These are phyloP conservation scores for Drosophila buzzatii DNA, from an alignment of 2,888 invertebrate species.

Conservation along the genomic window DNA sequence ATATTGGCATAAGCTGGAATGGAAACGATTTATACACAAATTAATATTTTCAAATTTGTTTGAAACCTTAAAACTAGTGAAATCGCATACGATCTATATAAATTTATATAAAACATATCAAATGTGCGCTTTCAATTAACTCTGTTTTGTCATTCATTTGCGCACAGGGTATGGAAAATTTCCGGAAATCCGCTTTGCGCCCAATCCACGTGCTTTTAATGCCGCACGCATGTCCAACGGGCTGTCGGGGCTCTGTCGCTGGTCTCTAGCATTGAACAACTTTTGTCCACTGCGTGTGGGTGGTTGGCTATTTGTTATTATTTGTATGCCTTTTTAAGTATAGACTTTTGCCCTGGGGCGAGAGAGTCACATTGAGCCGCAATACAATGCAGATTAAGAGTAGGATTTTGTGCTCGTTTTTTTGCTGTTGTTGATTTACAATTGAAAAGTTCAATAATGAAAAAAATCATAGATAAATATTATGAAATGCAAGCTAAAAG, in stretches of 20 bases:
- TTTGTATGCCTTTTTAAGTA: conserved; percentile 67
- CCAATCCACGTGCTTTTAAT: conserved; percentile 67
- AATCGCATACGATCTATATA: no score
- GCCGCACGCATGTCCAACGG: conserved; percentile 53
- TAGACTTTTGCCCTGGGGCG: conserved; percentile 41
- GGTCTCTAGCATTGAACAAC: conserved; percentile 25
- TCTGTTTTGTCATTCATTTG: background rate
- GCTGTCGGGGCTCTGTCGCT: conserved; percentile 19
- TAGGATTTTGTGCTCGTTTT: conserved; percentile 38
- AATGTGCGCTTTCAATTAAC: background rate
- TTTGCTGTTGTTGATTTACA: conserved; percentile 36
- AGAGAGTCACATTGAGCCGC: conserved; percentile 54
- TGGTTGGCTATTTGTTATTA: conserved; percentile 55
- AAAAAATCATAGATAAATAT: conserved; percentile 56
- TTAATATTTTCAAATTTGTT: no score
- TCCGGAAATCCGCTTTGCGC: conserved; percentile 78
- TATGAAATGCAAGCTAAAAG: conserved; percentile 40
- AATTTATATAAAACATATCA: no score
- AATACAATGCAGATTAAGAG: conserved; percentile 72
- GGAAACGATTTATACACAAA: no score
- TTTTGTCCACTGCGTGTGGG: conserved; percentile 20
- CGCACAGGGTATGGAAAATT: conserved; percentile 35
- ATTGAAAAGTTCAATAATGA: conserved; percentile 58
- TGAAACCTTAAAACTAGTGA: no score
- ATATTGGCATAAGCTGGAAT: no score